A percentile compares a stretch with the other conserved stretches of the same genome.
Conservation (phyloP, 1,140 invertebrate species). For the Hestina assimilis region DNA sequence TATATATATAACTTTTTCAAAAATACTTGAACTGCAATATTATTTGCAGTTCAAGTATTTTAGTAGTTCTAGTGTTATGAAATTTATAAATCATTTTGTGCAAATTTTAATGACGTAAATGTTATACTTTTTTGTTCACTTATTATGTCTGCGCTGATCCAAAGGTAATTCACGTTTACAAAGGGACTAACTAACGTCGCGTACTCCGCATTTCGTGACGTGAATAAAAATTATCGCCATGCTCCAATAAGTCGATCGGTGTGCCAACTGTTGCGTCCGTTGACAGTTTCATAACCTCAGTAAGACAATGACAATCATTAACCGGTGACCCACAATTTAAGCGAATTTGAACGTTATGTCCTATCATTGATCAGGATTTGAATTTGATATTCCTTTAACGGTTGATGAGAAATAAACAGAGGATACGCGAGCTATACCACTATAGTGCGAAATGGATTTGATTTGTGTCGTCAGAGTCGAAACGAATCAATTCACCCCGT, state of each 20-base stretch:
- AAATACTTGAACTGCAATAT: too few relatives aligned
- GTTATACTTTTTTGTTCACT: background rate
- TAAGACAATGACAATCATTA: slow-evolving; percentile 69
- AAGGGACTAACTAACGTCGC: slow-evolving; percentile 34
- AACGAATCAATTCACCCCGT: slow-evolving; percentile 63
- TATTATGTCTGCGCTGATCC: background rate
- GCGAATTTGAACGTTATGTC: slow-evolving; percentile 40
- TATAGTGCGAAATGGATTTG: slow-evolving; percentile 45
- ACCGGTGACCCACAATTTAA: slow-evolving; percentile 20
- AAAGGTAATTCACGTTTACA: slow-evolving; percentile 22
- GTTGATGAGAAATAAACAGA: slow-evolving; percentile 34
- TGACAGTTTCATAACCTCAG: slow-evolving; percentile 61
- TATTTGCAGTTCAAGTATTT: too few relatives aligned
- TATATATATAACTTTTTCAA: too few relatives aligned
- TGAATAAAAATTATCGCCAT: slow-evolving; percentile 61
- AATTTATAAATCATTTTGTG: background rate
- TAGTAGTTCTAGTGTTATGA: too few relatives aligned
- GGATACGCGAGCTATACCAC: slow-evolving; percentile 29
- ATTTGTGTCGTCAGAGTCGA: slow-evolving; percentile 49
- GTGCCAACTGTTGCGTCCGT: slow-evolving; percentile 58
- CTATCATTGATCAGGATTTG: slow-evolving; percentile 16
- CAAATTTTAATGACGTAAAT: background rate
- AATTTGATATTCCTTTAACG: slow-evolving; percentile 33
- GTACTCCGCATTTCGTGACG: slow-evolving; percentile 45
- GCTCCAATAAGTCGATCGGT: slow-evolving; percentile 69